phyloP scores from a whole-genome alignment of 2,888 invertebrate genomes.

The Macrosiphum euphorbiae region DNA sequence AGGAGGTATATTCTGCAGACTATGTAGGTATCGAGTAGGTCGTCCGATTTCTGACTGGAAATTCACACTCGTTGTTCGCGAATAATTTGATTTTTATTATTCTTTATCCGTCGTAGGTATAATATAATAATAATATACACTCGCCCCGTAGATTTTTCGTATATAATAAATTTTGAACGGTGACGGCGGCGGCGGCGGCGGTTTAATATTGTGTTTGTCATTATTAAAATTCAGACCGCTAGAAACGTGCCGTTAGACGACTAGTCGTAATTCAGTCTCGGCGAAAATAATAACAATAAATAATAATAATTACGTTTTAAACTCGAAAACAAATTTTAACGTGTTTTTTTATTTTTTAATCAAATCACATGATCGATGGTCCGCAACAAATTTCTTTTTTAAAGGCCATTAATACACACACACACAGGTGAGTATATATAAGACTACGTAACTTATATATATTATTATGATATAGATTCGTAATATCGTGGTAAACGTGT shows the following conservation, averaged over 20 bases:
- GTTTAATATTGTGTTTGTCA: conserved; percentile 39
- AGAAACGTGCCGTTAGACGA: conserved; percentile 36
- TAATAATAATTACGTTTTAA: conserved; percentile 48
- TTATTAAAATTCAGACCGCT: conserved; percentile 49
- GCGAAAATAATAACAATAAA: conserved; percentile 47
- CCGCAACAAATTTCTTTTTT: conserved; percentile 13
- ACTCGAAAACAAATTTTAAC: conserved; percentile 41
- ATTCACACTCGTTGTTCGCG: background rate
- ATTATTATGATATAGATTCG: background rate
- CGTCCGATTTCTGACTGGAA: background rate
- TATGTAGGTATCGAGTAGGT: background rate
- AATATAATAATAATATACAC: background rate
- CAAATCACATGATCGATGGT: conserved; percentile 38
- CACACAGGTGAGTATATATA: background rate
- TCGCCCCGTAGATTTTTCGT: conserved; percentile 2
- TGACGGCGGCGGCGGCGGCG: background rate
- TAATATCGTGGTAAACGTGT: background rate
- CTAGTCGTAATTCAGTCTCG: conserved; percentile 45
- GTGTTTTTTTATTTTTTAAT: background rate
- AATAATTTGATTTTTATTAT: conserved; percentile 8
- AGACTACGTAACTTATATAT: background rate
- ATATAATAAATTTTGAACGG: conserved; percentile 25
- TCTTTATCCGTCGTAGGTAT: background rate
- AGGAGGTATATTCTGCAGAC: background rate
- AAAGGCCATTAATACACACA: conserved; percentile 17